phyloP scores from a whole-genome alignment of 2,888 invertebrate genomes.

The Aplocera efformata region DNA sequence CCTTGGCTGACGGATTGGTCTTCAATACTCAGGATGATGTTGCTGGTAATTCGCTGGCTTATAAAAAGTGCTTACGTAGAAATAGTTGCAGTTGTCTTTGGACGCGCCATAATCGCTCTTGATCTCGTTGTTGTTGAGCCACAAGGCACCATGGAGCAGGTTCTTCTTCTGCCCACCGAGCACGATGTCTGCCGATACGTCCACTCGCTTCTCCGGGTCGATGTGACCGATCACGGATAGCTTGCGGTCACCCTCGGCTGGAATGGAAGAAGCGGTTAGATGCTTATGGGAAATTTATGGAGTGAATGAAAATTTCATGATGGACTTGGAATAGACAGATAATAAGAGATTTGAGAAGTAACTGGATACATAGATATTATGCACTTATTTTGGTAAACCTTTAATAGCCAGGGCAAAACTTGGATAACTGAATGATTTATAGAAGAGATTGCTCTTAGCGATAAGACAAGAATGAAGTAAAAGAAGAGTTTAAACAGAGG shows the following conservation, averaged over 20 bases:
- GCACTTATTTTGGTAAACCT: too few relatives aligned
- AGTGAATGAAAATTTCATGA: too few relatives aligned
- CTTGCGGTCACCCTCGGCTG: conserved; percentile 74
- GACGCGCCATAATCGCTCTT: conserved; percentile 82
- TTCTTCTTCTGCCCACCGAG: conserved; percentile 79
- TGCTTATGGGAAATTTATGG: not conserved
- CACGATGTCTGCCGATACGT: conserved; percentile 78
- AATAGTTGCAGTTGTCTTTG: conserved; percentile 80
- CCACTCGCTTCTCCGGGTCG: conserved; percentile 81
- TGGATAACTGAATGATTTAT: too few relatives aligned
- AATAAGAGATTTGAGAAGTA: too few relatives aligned
- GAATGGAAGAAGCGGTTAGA: not conserved
- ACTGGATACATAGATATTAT: too few relatives aligned
- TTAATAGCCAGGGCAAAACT: too few relatives aligned
- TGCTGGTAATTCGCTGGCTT: too few relatives aligned
- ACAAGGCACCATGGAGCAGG: conserved; percentile 79
- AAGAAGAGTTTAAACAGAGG: not conserved
- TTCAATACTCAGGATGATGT: too few relatives aligned
- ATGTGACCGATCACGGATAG: conserved; percentile 77
- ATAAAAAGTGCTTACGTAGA: conserved; percentile 62
- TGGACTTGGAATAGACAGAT: too few relatives aligned
- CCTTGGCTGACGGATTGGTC: too few relatives aligned
- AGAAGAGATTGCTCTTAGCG: too few relatives aligned
- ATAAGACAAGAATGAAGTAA: too few relatives aligned
- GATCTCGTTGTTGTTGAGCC: conserved; percentile 82